Evolutionary conservation across 2,797 vertebrate genomes (phyloP).

Genomic region (Steatocranus sp.): DNA sequence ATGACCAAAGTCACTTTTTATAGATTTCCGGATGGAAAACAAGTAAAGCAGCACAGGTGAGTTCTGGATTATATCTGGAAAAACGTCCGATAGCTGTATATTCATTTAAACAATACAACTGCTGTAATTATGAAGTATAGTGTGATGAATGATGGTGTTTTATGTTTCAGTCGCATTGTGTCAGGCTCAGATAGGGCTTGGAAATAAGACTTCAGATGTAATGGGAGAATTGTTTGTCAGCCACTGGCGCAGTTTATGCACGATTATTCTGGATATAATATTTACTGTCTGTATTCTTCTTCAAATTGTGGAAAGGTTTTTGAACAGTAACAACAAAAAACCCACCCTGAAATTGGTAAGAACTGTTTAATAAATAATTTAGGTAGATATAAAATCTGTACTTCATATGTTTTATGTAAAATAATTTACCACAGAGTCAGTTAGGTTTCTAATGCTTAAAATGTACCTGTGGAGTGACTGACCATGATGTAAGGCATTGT

Average conservation of each 20-base stretch:
- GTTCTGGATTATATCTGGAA: not conserved
- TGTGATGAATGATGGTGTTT: conserved; percentile 32
- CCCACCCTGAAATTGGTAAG: not conserved
- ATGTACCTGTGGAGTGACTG: not conserved
- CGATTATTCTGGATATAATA: not conserved
- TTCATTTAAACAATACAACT: not conserved
- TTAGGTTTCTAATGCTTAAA: not conserved
- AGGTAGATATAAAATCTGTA: not conserved
- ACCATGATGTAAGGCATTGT: not conserved
- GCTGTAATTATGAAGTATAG: conserved; percentile 29
- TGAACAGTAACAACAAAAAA: not conserved
- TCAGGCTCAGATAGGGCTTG: conserved; percentile 14
- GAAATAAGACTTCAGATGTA: conserved; percentile 28
- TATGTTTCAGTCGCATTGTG: conserved; percentile 32
- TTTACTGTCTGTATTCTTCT: not conserved
- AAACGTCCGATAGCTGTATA: conserved; percentile 4
- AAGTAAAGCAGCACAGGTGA: conserved; percentile 41
- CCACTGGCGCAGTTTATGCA: not conserved
- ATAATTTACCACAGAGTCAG: not conserved
- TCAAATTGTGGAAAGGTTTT: not conserved
- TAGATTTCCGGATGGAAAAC: conserved; percentile 39
- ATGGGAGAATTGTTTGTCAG: conserved; percentile 21
- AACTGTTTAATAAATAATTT: not conserved
- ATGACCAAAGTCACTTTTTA: conserved; percentile 60
- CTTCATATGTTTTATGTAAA: not conserved